Evolutionary conservation across 2,888 invertebrate species (phyloP).

Genomic region (Drosophila kambysellisi): DNA sequence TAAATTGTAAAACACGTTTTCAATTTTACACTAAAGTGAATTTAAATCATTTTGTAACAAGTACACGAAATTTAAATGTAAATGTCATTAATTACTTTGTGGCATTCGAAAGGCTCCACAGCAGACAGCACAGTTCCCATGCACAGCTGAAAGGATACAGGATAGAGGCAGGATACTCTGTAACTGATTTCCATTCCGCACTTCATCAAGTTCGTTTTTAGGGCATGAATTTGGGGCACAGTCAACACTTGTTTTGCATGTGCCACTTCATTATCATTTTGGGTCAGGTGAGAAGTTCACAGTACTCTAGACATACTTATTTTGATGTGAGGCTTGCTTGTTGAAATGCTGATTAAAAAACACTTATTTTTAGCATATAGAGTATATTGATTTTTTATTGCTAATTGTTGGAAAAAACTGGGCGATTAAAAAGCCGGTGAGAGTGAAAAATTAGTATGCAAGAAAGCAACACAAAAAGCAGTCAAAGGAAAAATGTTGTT

Average conservation of each 20-base stretch:
- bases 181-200: not conserved
- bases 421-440: not conserved
- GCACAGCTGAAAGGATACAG: not conserved
- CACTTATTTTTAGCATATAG: not conserved
- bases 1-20: constrained; percentile 68
- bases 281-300: constrained; percentile 23
- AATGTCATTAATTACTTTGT: constrained; percentile 65
- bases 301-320: not conserved
- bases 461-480: not conserved
- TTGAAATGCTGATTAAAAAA: not conserved
- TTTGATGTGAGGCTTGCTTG: not conserved
- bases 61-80: constrained; percentile 62
- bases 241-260: constrained; percentile 8
- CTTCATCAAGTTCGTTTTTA: not conserved
- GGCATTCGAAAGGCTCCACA: constrained; percentile 9
- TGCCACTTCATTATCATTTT: constrained; percentile 10
- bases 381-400: not conserved
- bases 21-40: constrained; percentile 58
- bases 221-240: not conserved
- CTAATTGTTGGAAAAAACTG: not conserved
- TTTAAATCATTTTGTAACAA: constrained; percentile 70
- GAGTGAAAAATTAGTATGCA: not conserved
- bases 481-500: no score
- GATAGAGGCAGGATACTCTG: not conserved
- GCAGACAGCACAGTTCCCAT: constrained; percentile 35